Evolutionary conservation across 2,113 vertebrate genomes (phyloP).

Genomic region (Halichoerus grypus): DNA sequence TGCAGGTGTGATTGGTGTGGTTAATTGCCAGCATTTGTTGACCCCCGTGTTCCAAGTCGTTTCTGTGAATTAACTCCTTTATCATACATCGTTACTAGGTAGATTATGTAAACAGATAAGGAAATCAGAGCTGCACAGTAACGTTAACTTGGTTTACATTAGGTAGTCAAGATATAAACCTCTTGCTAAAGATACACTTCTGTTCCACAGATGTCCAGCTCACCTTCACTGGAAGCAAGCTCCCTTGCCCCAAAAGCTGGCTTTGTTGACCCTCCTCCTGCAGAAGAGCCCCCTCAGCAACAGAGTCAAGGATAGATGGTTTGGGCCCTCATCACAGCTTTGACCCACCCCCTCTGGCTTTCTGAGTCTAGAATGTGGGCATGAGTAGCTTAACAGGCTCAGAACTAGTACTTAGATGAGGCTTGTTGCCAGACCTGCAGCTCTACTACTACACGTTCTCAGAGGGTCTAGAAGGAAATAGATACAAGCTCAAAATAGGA

Average conservation of each 20-base stretch:
- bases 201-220: slow-evolving; percentile 77
- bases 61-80: neutral
- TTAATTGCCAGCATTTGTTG: neutral
- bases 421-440: neutral
- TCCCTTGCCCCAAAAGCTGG: slow-evolving; percentile 43
- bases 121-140: neutral
- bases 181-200: neutral
- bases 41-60: neutral
- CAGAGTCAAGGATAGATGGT: slow-evolving; percentile 32
- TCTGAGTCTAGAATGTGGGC: neutral
- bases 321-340: neutral
- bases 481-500: neutral
- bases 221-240: neutral
- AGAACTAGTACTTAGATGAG: neutral
- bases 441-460: neutral
- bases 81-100: neutral
- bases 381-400: neutral
- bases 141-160: neutral
- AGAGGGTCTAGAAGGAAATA: neutral
- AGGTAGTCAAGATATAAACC: neutral
- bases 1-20: neutral
- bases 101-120: neutral
- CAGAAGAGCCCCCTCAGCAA: neutral
- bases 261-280: slow-evolving; percentile 85
- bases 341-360: neutral